A percentile compares a stretch with the other conserved stretches of the same genome.
Evolutionary conservation across 2,888 invertebrate species (phyloP).

Genomic region (Zelleria hepariella): DNA sequence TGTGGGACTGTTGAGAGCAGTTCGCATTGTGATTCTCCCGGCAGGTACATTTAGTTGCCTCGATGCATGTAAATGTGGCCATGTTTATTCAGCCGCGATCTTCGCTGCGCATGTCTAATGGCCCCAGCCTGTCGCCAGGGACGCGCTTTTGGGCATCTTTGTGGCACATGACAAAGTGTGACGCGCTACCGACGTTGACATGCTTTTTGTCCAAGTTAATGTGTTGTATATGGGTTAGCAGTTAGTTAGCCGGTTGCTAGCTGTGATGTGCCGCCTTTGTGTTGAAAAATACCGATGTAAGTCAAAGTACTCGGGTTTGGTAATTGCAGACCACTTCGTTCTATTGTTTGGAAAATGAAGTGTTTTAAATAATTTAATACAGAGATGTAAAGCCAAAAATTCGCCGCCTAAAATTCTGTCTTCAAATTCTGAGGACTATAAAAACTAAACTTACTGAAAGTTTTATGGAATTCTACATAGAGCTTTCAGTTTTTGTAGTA

Average conservation of each 20-base stretch:
- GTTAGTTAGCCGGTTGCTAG: background rate
- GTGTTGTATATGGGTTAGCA: background rate
- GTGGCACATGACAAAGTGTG: constrained; percentile 32
- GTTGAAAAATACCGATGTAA: background rate
- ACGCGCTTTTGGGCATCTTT: constrained; percentile 26
- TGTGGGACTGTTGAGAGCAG: background rate
- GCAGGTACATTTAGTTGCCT: constrained; percentile 61
- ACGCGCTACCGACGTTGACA: constrained; percentile 15
- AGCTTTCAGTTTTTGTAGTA: too few relatives aligned
- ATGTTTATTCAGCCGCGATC: constrained; percentile 65
- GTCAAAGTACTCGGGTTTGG: background rate
- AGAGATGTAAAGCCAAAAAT: too few relatives aligned
- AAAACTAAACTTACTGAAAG: too few relatives aligned
- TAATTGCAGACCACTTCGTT: background rate
- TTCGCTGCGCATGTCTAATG: constrained; percentile 6
- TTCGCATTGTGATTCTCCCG: constrained; percentile 53
- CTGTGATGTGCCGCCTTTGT: background rate
- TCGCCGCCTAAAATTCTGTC: too few relatives aligned
- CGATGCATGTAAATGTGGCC: constrained; percentile 66
- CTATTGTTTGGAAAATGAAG: too few relatives aligned
- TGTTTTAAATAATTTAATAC: too few relatives aligned
- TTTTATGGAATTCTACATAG: too few relatives aligned
- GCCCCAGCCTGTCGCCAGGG: background rate
- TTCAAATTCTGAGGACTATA: too few relatives aligned
- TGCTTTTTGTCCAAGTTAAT: background rate